Evolutionary conservation across 2,113 vertebrate genomes (phyloP), one percentile per base, ranked within the genome.

Genomic region (Alces alces): DNA sequence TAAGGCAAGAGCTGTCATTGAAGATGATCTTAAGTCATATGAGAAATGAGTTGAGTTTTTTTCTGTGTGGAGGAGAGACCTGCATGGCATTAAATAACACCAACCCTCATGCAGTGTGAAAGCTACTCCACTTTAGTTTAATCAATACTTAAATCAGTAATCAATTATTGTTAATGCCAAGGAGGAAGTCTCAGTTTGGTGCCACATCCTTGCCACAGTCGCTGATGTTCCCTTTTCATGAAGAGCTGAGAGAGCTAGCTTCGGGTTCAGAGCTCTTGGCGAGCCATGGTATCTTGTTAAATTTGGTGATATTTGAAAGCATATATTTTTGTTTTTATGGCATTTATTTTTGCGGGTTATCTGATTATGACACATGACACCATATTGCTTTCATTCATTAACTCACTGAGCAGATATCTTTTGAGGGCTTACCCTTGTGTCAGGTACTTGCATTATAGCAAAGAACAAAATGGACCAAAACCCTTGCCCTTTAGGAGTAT

Each of bases 21-120:
- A 12, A 28, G 17, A 4, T 19, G 45, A 7, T n/a, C 47, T 86
- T 33, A 36, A n/a, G 45, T 83, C 10, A n/a, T 21, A 3, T 11
- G 33, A 89, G 89, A 47, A 91, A 36, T 76, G n/a, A 86, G 3
- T 21, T 43, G 70, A 7, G 7, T 11, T 61, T 14, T 30, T 80
- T 33, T n/a, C 12, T 1, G 13, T 7, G 50, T 4, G 16, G 1
- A 7, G 3, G 3, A 36, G 9, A 7, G 2, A 0, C 10, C 19
- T 45, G 27, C 15, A 1, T 4, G 23, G 54, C 36, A 1, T 45
- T 30, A 23, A 61, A 12, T 23, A 52, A n/a, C n/a, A 5, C 25
- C 2, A 12, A 79, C 0, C 64, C 8, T 54, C 87, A 27, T 36
- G 6, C 11, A 47, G 25, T 21, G 50, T 54, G 50, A 39, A 2